Conservation (phyloP, 2,888 invertebrate species). For the Papilio gigon region DNA sequence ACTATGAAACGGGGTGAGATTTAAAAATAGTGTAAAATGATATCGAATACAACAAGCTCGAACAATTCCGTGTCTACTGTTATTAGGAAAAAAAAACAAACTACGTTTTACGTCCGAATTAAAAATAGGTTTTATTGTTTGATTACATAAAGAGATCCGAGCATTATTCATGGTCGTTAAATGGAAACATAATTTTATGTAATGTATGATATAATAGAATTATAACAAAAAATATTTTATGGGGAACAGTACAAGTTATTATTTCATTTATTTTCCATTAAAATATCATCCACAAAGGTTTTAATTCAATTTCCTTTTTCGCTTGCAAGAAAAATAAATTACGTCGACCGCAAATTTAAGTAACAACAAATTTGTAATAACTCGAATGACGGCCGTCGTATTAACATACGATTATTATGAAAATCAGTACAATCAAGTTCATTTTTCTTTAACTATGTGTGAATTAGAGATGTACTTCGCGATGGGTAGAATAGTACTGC, state of each 20-base stretch:
- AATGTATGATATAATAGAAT: too few species aligned
- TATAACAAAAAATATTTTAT: too few species aligned
- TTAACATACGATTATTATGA: not conserved
- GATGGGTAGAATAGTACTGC: too few species aligned
- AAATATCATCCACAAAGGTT: constrained; percentile 8
- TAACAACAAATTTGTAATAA: constrained; percentile 12
- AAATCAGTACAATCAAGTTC: not conserved
- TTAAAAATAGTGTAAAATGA: constrained; percentile 20
- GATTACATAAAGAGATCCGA: too few species aligned
- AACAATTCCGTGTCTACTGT: constrained; percentile 44
- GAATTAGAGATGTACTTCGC: too few species aligned
- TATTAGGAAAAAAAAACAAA: constrained; percentile 41
- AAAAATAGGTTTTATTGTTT: too few species aligned
- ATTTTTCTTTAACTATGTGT: too few species aligned
- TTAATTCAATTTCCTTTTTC: not conserved
- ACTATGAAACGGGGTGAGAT: constrained; percentile 42
- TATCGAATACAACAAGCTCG: not conserved
- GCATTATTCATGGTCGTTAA: too few species aligned
- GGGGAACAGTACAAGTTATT: not conserved
- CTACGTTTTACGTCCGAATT: not conserved
- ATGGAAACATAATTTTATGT: too few species aligned
- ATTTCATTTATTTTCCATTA: not conserved
- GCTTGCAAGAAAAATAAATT: not conserved
- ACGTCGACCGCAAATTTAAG: constrained; percentile 6
- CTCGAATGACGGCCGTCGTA: not conserved